Conservation (phyloP, 2,888 invertebrate species). For the Schizotus pectinicornis region DNA sequence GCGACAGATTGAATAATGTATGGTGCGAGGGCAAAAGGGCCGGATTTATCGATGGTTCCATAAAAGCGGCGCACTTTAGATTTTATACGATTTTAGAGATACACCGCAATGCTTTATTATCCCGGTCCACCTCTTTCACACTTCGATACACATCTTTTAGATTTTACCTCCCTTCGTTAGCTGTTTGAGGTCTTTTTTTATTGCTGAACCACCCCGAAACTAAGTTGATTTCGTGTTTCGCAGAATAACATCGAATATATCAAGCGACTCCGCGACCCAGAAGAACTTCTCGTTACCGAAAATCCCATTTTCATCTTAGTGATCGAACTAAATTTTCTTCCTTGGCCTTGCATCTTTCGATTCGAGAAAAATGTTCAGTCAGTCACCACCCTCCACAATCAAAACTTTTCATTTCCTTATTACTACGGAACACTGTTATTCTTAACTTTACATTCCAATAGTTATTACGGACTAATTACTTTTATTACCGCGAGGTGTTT, state of each 20-base stretch:
- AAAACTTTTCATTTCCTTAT: conserved; percentile 8
- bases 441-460: conserved; percentile 18
- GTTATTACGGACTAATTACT: conserved; percentile 22
- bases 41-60: conserved; percentile 26
- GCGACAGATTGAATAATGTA: conserved; percentile 17
- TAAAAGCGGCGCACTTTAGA: conserved; percentile 25
- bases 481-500: conserved; percentile 2
- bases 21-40: conserved; percentile 5
- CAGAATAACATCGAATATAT: conserved; percentile 7
- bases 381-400: conserved; percentile 15
- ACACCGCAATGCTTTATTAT: conserved; percentile 26
- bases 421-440: conserved; percentile 2
- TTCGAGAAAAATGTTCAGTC: conserved; percentile 9
- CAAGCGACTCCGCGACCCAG: not conserved
- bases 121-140: conserved; percentile 28
- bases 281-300: conserved; percentile 12
- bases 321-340: conserved; percentile 16
- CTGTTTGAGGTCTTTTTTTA: conserved; percentile 25
- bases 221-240: conserved; percentile 10
- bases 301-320: not conserved
- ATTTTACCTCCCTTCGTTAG: conserved; percentile 26
- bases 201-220: conserved; percentile 12
- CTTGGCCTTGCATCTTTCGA: not conserved
- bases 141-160: conserved; percentile 32
- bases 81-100: conserved; percentile 22